These are phyloP conservation scores for Hirtodrosophila alboralis DNA, from an alignment of 2,888 invertebrate species.

Conservation along the genomic window DNA sequence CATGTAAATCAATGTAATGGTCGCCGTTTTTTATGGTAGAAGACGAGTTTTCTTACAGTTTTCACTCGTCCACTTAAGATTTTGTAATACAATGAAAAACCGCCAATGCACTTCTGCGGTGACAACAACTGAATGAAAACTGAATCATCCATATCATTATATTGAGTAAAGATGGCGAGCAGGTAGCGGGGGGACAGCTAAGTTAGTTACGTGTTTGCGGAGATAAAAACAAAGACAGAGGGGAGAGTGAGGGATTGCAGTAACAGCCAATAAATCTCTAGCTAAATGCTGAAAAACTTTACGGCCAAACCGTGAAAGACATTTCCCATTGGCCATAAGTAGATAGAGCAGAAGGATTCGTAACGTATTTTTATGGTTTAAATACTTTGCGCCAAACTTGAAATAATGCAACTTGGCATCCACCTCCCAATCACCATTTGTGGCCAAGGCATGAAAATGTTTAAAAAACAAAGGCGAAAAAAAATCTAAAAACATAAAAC, in stretches of 20 bases:
- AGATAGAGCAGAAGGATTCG: slow-evolving; percentile 43
- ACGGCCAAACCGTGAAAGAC: slow-evolving; percentile 60
- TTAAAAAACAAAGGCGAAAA: slow-evolving; percentile 15
- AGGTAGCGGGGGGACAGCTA: background rate
- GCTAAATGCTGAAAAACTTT: slow-evolving; percentile 66
- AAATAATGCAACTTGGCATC: slow-evolving; percentile 58
- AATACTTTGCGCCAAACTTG: slow-evolving; percentile 67
- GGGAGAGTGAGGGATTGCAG: slow-evolving; percentile 34
- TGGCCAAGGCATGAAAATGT: slow-evolving; percentile 48
- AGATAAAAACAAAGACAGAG: slow-evolving; percentile 35
- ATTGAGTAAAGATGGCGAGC: slow-evolving; percentile 20
- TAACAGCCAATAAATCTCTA: slow-evolving; percentile 66
- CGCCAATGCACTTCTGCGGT: slow-evolving; percentile 34
- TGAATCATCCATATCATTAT: slow-evolving; percentile 61
- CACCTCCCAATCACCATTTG: background rate
- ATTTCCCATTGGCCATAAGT: slow-evolving; percentile 43
- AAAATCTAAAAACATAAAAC: slow-evolving; percentile 49
- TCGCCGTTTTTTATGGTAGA: slow-evolving; percentile 53
- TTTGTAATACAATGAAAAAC: slow-evolving; percentile 53
- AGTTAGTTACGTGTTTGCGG: slow-evolving; percentile 59
- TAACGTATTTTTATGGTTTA: slow-evolving; percentile 64
- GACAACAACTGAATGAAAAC: slow-evolving; percentile 64
- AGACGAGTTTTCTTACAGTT: slow-evolving; percentile 15
- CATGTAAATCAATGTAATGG: slow-evolving; percentile 69
- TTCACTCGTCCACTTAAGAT: slow-evolving; percentile 19